A percentile compares a stretch with the other conserved stretches of the same genome.
Evolutionary conservation across 2,888 invertebrate species (phyloP).

Genomic region (Quadriops clusia): DNA sequence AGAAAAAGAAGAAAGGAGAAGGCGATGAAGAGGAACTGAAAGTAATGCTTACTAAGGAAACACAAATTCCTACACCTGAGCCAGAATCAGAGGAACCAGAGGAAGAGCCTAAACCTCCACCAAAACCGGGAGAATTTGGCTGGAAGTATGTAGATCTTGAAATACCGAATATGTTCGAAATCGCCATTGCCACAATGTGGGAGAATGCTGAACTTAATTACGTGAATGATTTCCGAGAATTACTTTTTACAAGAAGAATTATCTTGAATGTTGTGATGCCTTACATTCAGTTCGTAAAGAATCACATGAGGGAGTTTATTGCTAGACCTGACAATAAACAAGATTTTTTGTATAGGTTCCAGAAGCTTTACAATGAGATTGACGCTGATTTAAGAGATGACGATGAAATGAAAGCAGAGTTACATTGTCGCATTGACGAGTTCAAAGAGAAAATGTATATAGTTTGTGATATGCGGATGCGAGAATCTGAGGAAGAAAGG

Average conservation of each 20-base stretch:
- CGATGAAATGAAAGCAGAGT: constrained; percentile 47
- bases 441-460: constrained; percentile 38
- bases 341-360: constrained; percentile 44
- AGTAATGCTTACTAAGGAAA: constrained; percentile 19
- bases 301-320: constrained; percentile 44
- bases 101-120: constrained; percentile 11
- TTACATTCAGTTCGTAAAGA: constrained; percentile 42
- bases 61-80: constrained; percentile 26
- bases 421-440: constrained; percentile 39
- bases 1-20: constrained; percentile 16
- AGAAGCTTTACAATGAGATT: constrained; percentile 47
- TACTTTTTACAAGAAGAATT: constrained; percentile 45
- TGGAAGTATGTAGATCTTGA: constrained; percentile 33
- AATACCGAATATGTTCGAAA: constrained; percentile 24
- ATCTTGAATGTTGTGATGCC: constrained; percentile 45
- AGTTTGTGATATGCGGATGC: constrained; percentile 45
- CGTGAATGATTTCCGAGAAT: constrained; percentile 41
- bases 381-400: constrained; percentile 46
- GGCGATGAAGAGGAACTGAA: constrained; percentile 4
- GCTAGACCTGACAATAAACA: constrained; percentile 47
- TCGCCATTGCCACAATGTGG: constrained; percentile 36
- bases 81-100: constrained; percentile 15
- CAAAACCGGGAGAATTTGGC: constrained; percentile 27
- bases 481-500: constrained; percentile 43
- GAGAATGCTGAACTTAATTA: constrained; percentile 35